Evolutionary conservation across 2,797 vertebrate species (phyloP).

Genomic region (Parotocinclus haroldoi): DNA sequence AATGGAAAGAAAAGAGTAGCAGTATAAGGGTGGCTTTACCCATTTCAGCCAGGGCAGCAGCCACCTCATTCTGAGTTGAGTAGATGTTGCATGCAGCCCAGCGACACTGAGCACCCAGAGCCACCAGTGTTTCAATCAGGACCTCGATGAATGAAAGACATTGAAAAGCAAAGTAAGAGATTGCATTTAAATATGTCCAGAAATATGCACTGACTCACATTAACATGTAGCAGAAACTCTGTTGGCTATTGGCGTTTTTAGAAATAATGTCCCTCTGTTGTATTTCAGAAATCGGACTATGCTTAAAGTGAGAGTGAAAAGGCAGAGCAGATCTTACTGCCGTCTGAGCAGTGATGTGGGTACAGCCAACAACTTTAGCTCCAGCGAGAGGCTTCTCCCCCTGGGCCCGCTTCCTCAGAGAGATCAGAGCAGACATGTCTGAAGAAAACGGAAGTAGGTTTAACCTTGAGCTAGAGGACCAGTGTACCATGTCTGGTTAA

Average conservation of each 20-base stretch:
- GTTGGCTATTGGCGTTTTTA: background rate
- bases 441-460: conserved; percentile 56
- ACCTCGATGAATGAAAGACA: conserved; percentile 68
- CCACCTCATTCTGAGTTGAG: conserved; percentile 97
- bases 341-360: conserved; percentile 97
- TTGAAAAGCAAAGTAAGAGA: background rate
- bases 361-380: conserved; percentile 96
- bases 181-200: too few relatives aligned
- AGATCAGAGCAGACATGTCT: conserved; percentile 99
- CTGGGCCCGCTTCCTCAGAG: conserved; percentile 95
- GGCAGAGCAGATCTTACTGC: conserved; percentile 74
- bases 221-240: background rate
- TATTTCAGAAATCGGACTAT: background rate
- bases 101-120: conserved; percentile 94
- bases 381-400: conserved; percentile 96
- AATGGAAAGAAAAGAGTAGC: background rate
- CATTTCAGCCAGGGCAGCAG: conserved; percentile 88
- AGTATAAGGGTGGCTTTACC: conserved; percentile 65
- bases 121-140: conserved; percentile 94
- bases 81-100: conserved; percentile 99
- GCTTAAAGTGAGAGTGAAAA: background rate
- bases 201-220: background rate
- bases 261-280: background rate
- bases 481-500: background rate
- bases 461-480: conserved; percentile 1